Evolutionary conservation across 2,113 vertebrate species (phyloP).

Genomic region (Isurus oxyrinchus): DNA sequence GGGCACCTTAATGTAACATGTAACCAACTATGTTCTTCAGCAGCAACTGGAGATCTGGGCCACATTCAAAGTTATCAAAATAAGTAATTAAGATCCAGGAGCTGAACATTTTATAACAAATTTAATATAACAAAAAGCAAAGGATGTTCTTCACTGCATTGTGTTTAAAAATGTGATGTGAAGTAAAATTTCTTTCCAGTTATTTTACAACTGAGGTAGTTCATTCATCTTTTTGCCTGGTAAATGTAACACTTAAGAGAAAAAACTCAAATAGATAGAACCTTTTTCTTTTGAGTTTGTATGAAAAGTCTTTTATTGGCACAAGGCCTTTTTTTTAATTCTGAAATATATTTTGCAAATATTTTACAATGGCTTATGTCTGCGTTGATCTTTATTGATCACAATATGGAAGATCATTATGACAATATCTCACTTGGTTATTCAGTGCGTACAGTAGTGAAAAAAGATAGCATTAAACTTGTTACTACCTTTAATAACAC

Average conservation of each 20-base stretch:
- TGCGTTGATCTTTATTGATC: not conserved
- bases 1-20: not conserved
- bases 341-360: not conserved
- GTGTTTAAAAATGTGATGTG: not conserved
- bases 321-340: not conserved
- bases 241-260: not conserved
- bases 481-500: not conserved
- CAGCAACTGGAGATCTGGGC: not conserved
- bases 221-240: not conserved
- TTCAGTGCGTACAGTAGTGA: not conserved
- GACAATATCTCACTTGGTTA: not conserved
- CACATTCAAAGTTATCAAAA: not conserved
- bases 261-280: not conserved
- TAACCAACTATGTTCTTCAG: not conserved
- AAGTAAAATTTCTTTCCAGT: not conserved
- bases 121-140: not conserved
- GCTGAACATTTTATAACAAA: not conserved
- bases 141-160: not conserved
- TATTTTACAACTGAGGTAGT: not conserved
- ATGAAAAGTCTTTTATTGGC: not conserved
- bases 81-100: not conserved
- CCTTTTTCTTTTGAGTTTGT: not conserved
- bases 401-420: not conserved
- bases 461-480: not conserved
- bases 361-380: not conserved